phyloP scores from a whole-genome alignment of 2,797 vertebrate genomes.

The Semaprochilodus insignis region DNA sequence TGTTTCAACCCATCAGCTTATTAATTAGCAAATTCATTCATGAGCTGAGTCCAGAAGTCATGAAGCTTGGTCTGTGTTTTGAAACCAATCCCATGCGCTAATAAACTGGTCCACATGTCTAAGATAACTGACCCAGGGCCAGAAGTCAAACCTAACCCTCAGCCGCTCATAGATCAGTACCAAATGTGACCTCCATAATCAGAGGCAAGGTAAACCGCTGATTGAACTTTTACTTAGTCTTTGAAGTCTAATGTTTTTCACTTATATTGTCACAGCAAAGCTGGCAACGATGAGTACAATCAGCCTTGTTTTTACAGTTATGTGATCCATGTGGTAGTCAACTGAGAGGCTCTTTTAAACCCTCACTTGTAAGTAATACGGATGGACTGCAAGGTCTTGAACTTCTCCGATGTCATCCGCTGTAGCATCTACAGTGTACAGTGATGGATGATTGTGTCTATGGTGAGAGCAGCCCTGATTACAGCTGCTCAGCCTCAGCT shows the following conservation, averaged over 20 bases:
- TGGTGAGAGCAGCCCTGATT: constrained; percentile 52
- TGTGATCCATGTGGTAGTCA: constrained; percentile 48
- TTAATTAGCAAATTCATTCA: background rate
- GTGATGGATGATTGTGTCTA: constrained; percentile 58
- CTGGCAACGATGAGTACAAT: constrained; percentile 48
- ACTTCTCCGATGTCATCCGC: constrained; percentile 48
- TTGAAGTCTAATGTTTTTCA: constrained; percentile 48
- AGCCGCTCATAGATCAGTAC: constrained; percentile 28
- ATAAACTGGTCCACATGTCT: background rate
- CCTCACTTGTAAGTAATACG: constrained; percentile 45
- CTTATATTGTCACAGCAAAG: constrained; percentile 32
- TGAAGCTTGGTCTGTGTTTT: background rate
- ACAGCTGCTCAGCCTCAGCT: constrained; percentile 23
- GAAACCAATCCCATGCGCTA: background rate
- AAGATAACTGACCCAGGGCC: background rate
- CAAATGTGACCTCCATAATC: constrained; percentile 35
- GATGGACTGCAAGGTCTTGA: constrained; percentile 44
- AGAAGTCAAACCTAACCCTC: background rate
- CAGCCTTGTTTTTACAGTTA: constrained; percentile 59
- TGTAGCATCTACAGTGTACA: constrained; percentile 44
- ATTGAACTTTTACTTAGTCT: constrained; percentile 34
- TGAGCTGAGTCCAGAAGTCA: background rate
- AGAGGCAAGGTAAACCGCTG: constrained; percentile 50
- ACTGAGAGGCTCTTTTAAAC: constrained; percentile 49
- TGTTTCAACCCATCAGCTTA: background rate